Conservation (phyloP, 2,113 vertebrate genomes). For the Columba livia region DNA sequence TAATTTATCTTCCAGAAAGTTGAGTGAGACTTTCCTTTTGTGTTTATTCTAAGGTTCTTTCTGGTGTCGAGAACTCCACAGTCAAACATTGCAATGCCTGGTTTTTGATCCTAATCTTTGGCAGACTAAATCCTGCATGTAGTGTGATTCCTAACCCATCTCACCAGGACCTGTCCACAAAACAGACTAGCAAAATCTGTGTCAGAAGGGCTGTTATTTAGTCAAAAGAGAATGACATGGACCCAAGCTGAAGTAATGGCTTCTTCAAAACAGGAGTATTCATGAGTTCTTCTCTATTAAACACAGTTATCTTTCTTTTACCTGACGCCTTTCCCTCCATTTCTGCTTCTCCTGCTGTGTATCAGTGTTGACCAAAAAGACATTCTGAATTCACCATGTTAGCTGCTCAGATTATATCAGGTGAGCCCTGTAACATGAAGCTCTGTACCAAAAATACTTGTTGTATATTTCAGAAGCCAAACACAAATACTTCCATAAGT, state of each 20-base stretch:
- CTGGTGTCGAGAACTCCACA: background rate
- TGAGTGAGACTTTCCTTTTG: background rate
- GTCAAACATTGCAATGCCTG: background rate
- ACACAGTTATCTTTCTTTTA: background rate
- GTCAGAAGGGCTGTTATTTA: background rate
- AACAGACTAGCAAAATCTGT: background rate
- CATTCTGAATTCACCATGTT: background rate
- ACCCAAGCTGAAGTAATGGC: background rate
- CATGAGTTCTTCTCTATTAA: background rate
- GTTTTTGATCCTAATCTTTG: background rate
- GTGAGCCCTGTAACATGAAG: background rate
- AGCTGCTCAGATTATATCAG: background rate
- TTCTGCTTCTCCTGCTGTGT: background rate
- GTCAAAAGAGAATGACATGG: background rate
- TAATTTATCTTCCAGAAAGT: background rate
- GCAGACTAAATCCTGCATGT: background rate
- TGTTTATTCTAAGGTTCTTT: background rate
- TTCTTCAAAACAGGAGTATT: background rate
- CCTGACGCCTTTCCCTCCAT: background rate
- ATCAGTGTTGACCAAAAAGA: background rate
- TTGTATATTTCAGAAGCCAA: background rate
- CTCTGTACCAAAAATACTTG: background rate
- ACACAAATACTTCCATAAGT: background rate
- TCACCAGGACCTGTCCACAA: background rate
- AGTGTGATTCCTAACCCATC: background rate